Evolutionary conservation across 2,888 invertebrate genomes (phyloP), one percentile per base, ranked within the genome.

Genomic region (Elgonia sp.): DNA sequence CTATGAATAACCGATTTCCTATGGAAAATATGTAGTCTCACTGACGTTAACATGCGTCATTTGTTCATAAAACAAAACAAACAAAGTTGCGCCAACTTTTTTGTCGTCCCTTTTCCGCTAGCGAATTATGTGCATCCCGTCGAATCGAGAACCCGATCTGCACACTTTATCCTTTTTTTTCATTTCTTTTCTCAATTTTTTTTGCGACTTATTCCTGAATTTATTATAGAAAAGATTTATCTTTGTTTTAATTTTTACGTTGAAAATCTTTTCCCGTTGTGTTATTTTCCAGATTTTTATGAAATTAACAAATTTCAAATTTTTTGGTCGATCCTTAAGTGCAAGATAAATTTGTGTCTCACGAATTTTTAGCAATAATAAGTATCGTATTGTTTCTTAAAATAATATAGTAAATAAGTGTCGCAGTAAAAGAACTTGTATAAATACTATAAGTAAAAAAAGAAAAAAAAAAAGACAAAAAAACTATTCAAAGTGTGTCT

Each of bases 361-460:
- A 37, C 4, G 4, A 29, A 77, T 37, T 57, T 81, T 84, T 63
- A 73, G 86, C 69, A 88, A 73, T 90, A 84, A 87, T 90, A 84
- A 87, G 63, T 63, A 16, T 76, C 62, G 40, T 39, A 57, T 62
- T 73, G n/a, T 87, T 80, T 67, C 67, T 65, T 81, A 81, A 81
- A n/a, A n/a, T n/a, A n/a, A 70, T 84, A 69, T 84, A 89, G 89
- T 79, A 57, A 21, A 55, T 72, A 87, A 85, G 81, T 40, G 16
- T 50, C 55, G 72, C 60, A 77, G 84, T 62, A 84, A 81, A 83
- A 88, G 85, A 20, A 89, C 79, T 91, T 90, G 89, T 92, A 88
- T 91, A 92, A 29, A 29, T 29, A n/a, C n/a, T 29, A 29, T 29
- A 29, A 29, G 29, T 5, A 29, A 88, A 70, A 89, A 90, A 18